Evolutionary conservation across 2,888 invertebrate genomes (phyloP), one percentile per base, ranked within the genome.

Genomic region (Melieria omissa): DNA sequence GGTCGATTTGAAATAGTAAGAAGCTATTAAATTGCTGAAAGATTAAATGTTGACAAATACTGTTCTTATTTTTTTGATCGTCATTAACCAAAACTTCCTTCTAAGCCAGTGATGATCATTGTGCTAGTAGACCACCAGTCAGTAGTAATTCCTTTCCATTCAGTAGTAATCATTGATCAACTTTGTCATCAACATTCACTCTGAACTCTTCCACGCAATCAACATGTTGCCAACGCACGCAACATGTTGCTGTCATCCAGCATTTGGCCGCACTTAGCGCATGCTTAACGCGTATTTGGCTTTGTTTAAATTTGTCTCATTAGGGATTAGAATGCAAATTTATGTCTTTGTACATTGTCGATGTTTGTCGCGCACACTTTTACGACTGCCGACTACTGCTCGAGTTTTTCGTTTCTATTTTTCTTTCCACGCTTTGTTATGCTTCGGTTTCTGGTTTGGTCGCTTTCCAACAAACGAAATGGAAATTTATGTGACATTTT

Each of bases 401-500:
- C 60, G 61, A 52, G 29, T 49, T 44, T 67, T 60, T 61, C 49
- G n/a, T 41, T 58, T 60, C 61, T 44, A 3, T n/a, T 52, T 52
- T 44, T 45, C 5, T 52, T 61, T 49, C n/a, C 7, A 45, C 5
- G 9, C 44, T 54, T 60, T 49, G 42, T 67, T 67, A 42, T 58
- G 8, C 44, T 47, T 42, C 46, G 12, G 8, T 12, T 29, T 29
- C 29, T 29, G 29, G 29, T 6, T 66, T 58, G 7, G 52, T 52
- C 64, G 52, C 42, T 49, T 52, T 64, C 49, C 64, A 64, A 49
- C 58, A 52, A 67, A 60, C 52, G 60, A 67, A 61, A 44, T 55
- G 45, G 54, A 54, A 63, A 69, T 69, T 69, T 69, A 69, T 69
- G 69, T 69, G 69, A 62, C 63, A 69, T 46, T 46, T 12, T 54